These are phyloP conservation scores for Tenodera sinensis DNA, from an alignment of 2,888 invertebrate genomes.

Conservation along the genomic window DNA sequence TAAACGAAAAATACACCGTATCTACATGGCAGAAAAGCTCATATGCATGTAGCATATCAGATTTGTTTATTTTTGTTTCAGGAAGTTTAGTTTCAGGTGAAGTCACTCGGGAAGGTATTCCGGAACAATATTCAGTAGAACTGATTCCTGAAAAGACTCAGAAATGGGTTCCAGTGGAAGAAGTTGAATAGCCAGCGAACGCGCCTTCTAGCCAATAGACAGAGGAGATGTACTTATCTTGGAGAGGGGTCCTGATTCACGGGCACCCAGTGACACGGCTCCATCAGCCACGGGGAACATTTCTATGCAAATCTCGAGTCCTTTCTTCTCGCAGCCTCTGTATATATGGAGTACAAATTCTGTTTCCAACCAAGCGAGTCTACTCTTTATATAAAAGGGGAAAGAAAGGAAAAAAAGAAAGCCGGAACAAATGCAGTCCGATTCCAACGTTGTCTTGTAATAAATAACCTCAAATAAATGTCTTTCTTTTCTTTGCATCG, in stretches of 20 bases:
- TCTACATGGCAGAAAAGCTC: too few species aligned
- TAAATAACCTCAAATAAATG: not conserved
- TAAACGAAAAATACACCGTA: too few species aligned
- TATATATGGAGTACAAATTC: slow-evolving; percentile 12
- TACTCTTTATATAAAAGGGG: not conserved
- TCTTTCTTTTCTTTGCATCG: not conserved
- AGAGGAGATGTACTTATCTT: not conserved
- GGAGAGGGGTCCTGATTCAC: slow-evolving; percentile 42
- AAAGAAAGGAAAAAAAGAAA: not conserved
- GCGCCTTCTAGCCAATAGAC: not conserved
- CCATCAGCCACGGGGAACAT: slow-evolving; percentile 45
- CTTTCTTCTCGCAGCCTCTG: slow-evolving; percentile 14
- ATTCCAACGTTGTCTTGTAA: not conserved
- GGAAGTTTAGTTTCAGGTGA: too few species aligned
- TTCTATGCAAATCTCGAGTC: slow-evolving; percentile 45
- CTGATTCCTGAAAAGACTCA: too few species aligned
- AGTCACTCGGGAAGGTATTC: too few species aligned
- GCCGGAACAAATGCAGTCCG: not conserved
- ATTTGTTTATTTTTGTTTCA: too few species aligned
- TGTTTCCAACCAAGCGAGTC: slow-evolving; percentile 3
- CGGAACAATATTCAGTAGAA: too few species aligned
- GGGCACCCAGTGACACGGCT: slow-evolving; percentile 47
- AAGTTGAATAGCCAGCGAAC: not conserved
- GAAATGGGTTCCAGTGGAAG: too few species aligned
- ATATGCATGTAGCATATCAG: too few species aligned